phyloP scores from a whole-genome alignment of 2,113 vertebrate genomes.

The Emydocephalus ijimae region DNA sequence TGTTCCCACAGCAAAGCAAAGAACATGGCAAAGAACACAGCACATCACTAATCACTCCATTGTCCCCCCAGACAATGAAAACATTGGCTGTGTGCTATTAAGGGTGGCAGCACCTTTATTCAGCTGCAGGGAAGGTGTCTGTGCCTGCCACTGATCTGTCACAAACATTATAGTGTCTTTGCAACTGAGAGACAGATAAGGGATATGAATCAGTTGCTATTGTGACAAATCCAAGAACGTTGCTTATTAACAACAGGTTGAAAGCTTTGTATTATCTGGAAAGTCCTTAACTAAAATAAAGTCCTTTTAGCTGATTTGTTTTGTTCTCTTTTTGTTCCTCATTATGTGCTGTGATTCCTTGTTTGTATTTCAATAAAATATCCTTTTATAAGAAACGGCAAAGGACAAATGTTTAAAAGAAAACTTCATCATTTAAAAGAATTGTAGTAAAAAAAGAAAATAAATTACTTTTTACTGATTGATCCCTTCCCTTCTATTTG shows the following conservation, averaged over 20 bases:
- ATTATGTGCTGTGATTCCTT: slow-evolving; percentile 9
- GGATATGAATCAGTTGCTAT: not conserved
- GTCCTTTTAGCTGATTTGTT: not conserved
- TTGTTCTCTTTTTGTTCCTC: not conserved
- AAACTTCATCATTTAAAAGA: slow-evolving; percentile 30
- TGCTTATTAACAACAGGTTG: not conserved
- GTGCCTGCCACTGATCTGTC: not conserved
- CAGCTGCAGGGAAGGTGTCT: not conserved
- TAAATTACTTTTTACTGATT: not conserved
- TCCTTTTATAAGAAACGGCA: slow-evolving; percentile 22
- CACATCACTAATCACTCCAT: not conserved
- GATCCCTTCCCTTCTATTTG: not conserved
- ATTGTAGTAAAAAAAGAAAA: not conserved
- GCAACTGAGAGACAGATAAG: not conserved
- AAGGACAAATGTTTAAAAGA: slow-evolving; percentile 22
- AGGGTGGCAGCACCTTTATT: not conserved
- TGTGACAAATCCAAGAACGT: not conserved
- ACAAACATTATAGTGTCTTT: not conserved
- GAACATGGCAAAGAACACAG: not conserved
- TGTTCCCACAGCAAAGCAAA: not conserved
- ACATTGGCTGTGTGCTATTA: not conserved
- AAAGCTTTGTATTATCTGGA: not conserved
- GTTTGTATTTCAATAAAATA: slow-evolving; percentile 20
- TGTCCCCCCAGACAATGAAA: not conserved
- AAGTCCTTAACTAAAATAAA: not conserved